A percentile compares a stretch with the other conserved stretches of the same genome.
phyloP scores from a whole-genome alignment of 2,113 vertebrate genomes.

The Engystomops pustulosus region DNA sequence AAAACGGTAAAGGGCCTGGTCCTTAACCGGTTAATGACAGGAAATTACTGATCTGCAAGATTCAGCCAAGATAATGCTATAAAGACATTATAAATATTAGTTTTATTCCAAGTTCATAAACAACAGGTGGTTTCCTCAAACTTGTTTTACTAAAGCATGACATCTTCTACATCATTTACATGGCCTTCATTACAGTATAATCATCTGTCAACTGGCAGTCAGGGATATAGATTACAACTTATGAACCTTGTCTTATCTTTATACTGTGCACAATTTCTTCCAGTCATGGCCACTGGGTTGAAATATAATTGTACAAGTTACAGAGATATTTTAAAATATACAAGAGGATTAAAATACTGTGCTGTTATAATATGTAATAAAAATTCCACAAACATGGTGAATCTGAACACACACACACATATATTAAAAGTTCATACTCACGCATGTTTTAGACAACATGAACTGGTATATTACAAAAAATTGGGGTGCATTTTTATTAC shows the following conservation, averaged over 20 bases:
- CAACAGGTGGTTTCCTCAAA: conserved; percentile 3
- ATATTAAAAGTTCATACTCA: too few species aligned
- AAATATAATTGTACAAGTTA: conserved; percentile 46
- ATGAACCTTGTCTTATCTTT: conserved; percentile 50
- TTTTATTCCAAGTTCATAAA: conserved; percentile 26
- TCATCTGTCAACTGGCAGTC: conserved; percentile 51
- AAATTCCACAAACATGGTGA: too few species aligned
- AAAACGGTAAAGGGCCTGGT: too few species aligned
- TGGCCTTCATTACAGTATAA: conserved; percentile 38
- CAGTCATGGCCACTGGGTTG: conserved; percentile 35
- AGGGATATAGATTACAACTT: conserved; percentile 45
- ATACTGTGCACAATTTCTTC: conserved; percentile 50
- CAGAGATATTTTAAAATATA: conserved; percentile 39
- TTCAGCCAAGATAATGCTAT: conserved; percentile 9
- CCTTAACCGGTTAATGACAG: too few species aligned
- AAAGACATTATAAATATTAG: conserved; percentile 26
- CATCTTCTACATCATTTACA: neutral
- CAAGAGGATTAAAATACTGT: too few species aligned
- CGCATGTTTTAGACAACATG: too few species aligned
- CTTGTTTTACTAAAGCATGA: conserved; percentile 38
- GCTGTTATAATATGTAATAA: too few species aligned
- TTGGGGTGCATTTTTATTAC: too few species aligned
- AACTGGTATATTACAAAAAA: too few species aligned
- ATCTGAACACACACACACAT: too few species aligned
- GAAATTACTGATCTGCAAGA: conserved; percentile 35